Percentiles rank a stretch among this genome's conserved stretches.
Conservation (phyloP, 37 sponge, comb jelly and placozoan species). For the Cliona cf. orientalis region DNA sequence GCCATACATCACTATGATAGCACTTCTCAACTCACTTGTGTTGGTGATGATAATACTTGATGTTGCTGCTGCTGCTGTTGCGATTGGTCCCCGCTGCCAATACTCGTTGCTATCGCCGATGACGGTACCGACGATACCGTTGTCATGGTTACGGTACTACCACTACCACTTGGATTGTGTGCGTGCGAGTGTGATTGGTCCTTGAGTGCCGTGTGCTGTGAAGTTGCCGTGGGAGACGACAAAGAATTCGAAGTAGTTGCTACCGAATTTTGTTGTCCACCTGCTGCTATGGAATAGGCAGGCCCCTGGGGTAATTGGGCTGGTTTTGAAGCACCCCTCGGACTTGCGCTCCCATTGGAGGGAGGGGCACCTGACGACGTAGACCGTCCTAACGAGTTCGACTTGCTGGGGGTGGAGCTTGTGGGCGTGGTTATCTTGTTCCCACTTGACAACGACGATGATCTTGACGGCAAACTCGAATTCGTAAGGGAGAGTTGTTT, state of each 20-base stretch:
- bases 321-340: background rate
- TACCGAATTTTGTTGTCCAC: background rate
- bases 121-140: no score
- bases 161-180: no score
- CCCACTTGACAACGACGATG: no score
- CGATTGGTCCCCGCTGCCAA: no score
- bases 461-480: background rate
- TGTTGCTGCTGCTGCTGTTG: no score
- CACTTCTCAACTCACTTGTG: no score
- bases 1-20: no score
- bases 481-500: background rate
- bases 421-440: conserved; percentile 25
- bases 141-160: no score
- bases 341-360: background rate
- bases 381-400: conserved; percentile 6
- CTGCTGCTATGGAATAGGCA: conserved; percentile 58
- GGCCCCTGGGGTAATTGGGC: conserved; percentile 16
- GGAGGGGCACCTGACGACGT: background rate
- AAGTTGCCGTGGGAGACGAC: background rate
- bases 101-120: no score
- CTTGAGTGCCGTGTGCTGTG: background rate
- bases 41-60: no score
- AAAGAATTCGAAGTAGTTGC: background rate
- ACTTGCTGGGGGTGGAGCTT: background rate
- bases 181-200: no score